Base-by-base conservation (phyloP, 2,113 vertebrate species). In the Etheostoma cragini region DNA sequence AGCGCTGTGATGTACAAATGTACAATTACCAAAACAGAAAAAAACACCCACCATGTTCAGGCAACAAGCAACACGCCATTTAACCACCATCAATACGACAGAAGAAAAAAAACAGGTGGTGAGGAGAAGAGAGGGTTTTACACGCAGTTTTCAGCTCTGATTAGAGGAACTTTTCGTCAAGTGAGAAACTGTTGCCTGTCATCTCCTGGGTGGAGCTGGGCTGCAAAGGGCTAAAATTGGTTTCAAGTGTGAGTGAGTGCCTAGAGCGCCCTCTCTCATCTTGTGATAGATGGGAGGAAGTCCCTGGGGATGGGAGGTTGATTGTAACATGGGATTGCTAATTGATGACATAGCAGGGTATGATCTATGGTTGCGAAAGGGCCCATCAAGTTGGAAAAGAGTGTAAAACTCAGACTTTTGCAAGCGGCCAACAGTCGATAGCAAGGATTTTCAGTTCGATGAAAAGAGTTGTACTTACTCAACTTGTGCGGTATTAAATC, bases 231-330 rank as follows among this genome's bases (percentile, higher is more conserved):
- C 76, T 90, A 78, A 91, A 93, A 94, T 93, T 94, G 91, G 87
- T 92, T 93, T 93, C 92, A 93, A 93, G 87, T 89, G 91, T 93
- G 91, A 92, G 91, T 91, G 83, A 94, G 92, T 87, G 92, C 84
- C 85, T 81, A 69, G 67, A 72, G 86, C 35, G 12, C 87, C 46
- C 71, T 82, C 76, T 89, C 91, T 88, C 88, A 91, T 92, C 88
- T 74, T 53, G 87, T 89, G 90, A 89, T 92, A 87, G 88, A 92
- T 88, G 80, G 78, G 76, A 80, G 80, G 82, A 87, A 68, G 80
- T 90, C 91, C 87, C 84, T 35, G 5, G 83, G 79, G 89, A 89
- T 46, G 77, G 42, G 80, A 83, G 76, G 82, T 78, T 92, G 92
- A 94, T 94, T 93, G 93, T 92, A 89, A 90, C 89, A 80, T 61